A percentile compares a stretch with the other conserved stretches of the same genome.
These are phyloP conservation scores for Charanyca ferruginea DNA, from an alignment of 2,888 invertebrate genomes.

Conservation along the genomic window DNA sequence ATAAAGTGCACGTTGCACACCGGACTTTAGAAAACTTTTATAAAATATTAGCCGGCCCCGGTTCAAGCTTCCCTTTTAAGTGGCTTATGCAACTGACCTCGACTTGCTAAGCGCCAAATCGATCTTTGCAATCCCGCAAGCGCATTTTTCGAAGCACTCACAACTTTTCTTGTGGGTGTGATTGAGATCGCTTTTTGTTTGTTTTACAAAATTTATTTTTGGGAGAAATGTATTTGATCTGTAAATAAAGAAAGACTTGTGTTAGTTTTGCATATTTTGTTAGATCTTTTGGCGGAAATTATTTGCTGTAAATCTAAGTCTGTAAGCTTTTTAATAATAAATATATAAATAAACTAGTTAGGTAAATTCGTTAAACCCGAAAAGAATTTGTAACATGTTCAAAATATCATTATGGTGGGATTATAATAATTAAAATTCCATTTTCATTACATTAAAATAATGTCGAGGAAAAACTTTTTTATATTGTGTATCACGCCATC, in stretches of 20 bases:
- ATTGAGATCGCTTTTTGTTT: conserved; percentile 53
- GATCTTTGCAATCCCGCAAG: conserved; percentile 64
- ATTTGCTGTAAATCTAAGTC: too few species aligned
- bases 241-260: conserved; percentile 37
- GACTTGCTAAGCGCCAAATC: conserved; percentile 66
- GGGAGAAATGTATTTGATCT: conserved; percentile 26
- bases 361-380: neutral
- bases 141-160: conserved; percentile 62
- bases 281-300: conserved; percentile 58
- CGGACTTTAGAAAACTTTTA: conserved; percentile 77
- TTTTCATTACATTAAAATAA: neutral
- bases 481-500: conserved; percentile 57
- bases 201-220: conserved; percentile 53
- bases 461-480: neutral
- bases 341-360: too few species aligned
- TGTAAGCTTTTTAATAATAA: too few species aligned
- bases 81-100: conserved; percentile 67
- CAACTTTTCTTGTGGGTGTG: conserved; percentile 55
- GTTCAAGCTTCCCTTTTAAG: conserved; percentile 62
- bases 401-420: neutral
- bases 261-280: conserved; percentile 45
- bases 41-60: conserved; percentile 76
- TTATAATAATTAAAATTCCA: neutral
- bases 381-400: neutral
- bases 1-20: conserved; percentile 78